phyloP scores from a whole-genome alignment of 2,888 invertebrate species.

The Antheraea assamensis region DNA sequence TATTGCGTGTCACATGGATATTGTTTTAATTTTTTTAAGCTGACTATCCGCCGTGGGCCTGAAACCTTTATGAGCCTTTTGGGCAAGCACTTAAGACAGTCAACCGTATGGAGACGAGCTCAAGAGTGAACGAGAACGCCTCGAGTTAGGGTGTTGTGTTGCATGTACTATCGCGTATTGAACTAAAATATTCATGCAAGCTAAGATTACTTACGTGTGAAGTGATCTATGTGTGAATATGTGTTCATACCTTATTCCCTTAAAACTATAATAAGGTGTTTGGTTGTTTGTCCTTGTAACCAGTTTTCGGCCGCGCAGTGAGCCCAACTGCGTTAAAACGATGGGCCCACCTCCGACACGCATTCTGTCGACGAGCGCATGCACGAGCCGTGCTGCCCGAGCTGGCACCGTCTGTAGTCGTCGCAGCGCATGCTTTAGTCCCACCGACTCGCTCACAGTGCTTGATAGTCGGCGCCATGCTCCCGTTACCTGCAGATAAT shows the following conservation, averaged over 20 bases:
- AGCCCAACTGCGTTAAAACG: constrained; percentile 64
- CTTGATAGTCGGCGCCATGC: constrained; percentile 75
- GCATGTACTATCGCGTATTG: no score
- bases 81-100: no score
- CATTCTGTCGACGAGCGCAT: constrained; percentile 77
- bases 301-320: constrained; percentile 69
- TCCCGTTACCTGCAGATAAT: constrained; percentile 62
- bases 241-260: constrained; percentile 66
- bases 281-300: constrained; percentile 66
- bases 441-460: constrained; percentile 76
- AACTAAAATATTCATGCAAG: no score
- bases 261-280: constrained; percentile 74
- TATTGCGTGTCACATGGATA: not conserved
- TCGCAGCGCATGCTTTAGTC: constrained; percentile 73
- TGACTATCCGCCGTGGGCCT: no score
- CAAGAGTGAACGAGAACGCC: no score
- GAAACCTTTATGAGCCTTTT: no score
- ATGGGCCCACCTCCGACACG: constrained; percentile 78
- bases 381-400: constrained; percentile 74
- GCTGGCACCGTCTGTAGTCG: constrained; percentile 75
- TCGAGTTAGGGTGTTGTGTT: no score
- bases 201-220: no score
- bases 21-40: no score
- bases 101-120: no score
- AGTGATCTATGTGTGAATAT: not conserved